phyloP scores from a whole-genome alignment of 1,140 invertebrate genomes.

The Aporrectodea caliginosa region DNA sequence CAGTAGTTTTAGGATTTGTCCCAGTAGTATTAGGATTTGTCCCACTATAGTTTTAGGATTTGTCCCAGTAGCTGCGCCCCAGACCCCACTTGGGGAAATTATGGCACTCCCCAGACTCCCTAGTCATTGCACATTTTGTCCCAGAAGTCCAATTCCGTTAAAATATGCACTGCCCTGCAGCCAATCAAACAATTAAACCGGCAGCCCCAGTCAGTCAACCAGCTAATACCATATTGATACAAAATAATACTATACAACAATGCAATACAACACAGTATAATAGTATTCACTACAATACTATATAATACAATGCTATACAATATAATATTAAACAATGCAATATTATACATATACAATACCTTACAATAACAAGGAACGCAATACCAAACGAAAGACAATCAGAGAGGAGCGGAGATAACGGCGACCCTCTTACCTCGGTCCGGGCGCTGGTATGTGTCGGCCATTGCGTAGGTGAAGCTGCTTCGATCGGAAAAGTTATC shows the following conservation, averaged over 20 bases:
- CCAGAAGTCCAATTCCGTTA: too few species aligned
- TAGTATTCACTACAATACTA: neutral
- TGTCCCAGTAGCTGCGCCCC: too few species aligned
- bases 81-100: too few species aligned
- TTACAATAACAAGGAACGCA: neutral
- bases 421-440: slow-evolving; percentile 17
- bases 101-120: too few species aligned
- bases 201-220: too few species aligned
- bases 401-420: neutral
- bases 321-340: neutral
- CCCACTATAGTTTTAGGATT: too few species aligned
- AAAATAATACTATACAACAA: neutral
- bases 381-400: neutral
- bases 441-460: slow-evolving; percentile 25
- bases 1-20: too few species aligned
- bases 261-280: neutral
- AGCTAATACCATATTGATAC: too few species aligned
- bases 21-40: too few species aligned
- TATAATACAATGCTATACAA: neutral
- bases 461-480: slow-evolving; percentile 23
- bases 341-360: neutral
- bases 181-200: too few species aligned
- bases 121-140: too few species aligned
- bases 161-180: too few species aligned
- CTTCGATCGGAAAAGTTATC: slow-evolving; percentile 24